phyloP scores from a whole-genome alignment of 2,888 invertebrate genomes.

The Temnothorax unifasciatus region DNA sequence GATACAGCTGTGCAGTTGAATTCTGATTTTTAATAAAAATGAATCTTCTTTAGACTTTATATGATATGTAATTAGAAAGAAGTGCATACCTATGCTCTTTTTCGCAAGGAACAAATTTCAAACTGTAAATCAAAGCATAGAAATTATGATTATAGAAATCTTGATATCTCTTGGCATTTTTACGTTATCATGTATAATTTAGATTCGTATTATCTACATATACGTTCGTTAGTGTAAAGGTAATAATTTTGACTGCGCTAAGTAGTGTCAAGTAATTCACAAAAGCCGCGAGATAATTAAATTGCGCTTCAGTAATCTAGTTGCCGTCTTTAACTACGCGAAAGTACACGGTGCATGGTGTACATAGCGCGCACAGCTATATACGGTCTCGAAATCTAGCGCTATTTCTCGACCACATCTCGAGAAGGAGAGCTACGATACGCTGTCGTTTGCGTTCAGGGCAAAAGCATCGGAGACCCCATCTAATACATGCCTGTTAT shows the following conservation, averaged over 20 bases:
- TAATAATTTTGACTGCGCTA: conserved; percentile 26
- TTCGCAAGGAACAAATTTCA: background rate
- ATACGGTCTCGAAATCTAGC: background rate
- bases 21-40: background rate
- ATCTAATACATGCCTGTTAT: conserved; percentile 75
- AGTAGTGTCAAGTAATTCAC: conserved; percentile 29
- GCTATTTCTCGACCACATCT: conserved; percentile 10
- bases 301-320: conserved; percentile 29
- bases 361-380: background rate
- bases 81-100: background rate
- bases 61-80: background rate
- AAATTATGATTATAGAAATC: background rate
- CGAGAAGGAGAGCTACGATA: background rate
- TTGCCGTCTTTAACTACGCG: conserved; percentile 21
- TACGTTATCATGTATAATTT: background rate
- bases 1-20: background rate
- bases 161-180: background rate
- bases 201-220: background rate
- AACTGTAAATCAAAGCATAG: background rate
- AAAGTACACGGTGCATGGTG: conserved; percentile 20
- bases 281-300: conserved; percentile 34
- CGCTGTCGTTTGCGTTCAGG: conserved; percentile 66
- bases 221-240: conserved; percentile 9
- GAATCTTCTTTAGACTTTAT: background rate
- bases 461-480: conserved; percentile 71